Base-by-base conservation (phyloP, 2,797 vertebrate species). In the Chromobotia macracanthus region DNA sequence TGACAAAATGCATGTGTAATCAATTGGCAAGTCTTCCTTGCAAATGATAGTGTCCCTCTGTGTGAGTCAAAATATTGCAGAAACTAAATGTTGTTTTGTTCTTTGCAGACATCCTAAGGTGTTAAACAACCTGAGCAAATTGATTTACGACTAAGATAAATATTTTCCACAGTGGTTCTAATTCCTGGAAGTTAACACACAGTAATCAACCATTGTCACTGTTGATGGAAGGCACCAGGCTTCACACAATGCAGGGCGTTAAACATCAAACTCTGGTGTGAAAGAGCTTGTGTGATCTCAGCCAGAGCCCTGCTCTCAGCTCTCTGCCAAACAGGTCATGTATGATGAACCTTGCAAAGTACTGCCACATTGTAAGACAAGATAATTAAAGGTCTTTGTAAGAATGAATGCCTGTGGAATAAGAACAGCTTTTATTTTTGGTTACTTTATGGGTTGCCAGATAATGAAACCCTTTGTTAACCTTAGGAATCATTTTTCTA, bases 351-450 rank as follows among this genome's bases (percentile, higher is more conserved):
- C n/a, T n/a, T n/a, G n/a, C n/a, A n/a, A n/a, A n/a, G n/a, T n/a
- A n/a, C n/a, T 92, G 91, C 93, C 91, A 93, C 85, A 87, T 87
- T 86, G 80, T 80, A 86, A 92, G 92, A 93, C 82, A 82, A 91
- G 91, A 90, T 95, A 93, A 95, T 95, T 93, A 93, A 61, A 81
- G 88, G 87, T 89, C 87, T 90, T 87, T 89, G 81, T 87, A 87
- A 82, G 76, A 66, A 85, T 88, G 89, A 92, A 91, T 87, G 86
- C 87, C 84, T 60, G 84, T 81, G 65, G 8, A 44, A 44, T 10
- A 1, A 88, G 80, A 91, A 86, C 85, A 86, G 92, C 92, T 19
- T 87, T 90, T 90, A 94, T 94, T 92, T n/a, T 93, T 89, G 87
- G 90, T 83, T 81, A 80, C 87, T 89, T 85, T 94, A 94, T 89